Evolutionary conservation across 2,113 vertebrate genomes (phyloP), one percentile per base, ranked within the genome.

Genomic region (Rattus rattus): DNA sequence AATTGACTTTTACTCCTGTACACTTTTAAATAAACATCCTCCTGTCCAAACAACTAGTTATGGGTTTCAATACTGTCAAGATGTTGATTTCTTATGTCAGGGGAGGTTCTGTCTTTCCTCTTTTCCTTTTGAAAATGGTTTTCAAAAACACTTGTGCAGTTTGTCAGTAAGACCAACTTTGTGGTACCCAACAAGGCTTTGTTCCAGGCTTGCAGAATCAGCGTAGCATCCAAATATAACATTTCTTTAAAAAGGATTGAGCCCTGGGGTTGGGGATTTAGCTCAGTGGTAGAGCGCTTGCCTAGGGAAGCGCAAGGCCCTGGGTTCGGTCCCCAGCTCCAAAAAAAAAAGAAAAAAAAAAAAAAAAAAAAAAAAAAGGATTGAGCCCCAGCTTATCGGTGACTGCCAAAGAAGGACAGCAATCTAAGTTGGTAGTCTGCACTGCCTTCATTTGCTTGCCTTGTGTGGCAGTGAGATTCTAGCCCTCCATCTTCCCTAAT

Each of bases 371-470:
- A n/a, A n/a, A 20, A 22, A n/a, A 47, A 63, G 63, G 39, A 5
- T 17, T 0, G 43, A 65, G 17, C 28, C 59, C 14, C 39, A 72
- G 24, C 17, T 63, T 24, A 11, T 70, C 17, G 36, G 28, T 86
- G 39, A 67, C 61, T 63, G 17, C 83, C 49, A 54, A 16, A 72
- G 67, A 69, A 19, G 1, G 39, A 47, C 28, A 17, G n/a, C 12
- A 30, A 0, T 22, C 63, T 20, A 9, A 33, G 63, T 33, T 65
- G 83, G 39, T 65, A 47, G 24, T 22, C 43, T 17, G 20, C 10
- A 1, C 28, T 43, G 17, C 4, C 52, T n/a, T 43, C 13, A 11
- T 49, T 52, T 26, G 30, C 0, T 0, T 1, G 59, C 33, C 67
- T 43, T 67, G 16, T 47, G 61, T 67, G 28, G 59, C 61, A 7